Evolutionary conservation across 2,888 invertebrate species (phyloP).

Genomic region (Papilio elwesi): DNA sequence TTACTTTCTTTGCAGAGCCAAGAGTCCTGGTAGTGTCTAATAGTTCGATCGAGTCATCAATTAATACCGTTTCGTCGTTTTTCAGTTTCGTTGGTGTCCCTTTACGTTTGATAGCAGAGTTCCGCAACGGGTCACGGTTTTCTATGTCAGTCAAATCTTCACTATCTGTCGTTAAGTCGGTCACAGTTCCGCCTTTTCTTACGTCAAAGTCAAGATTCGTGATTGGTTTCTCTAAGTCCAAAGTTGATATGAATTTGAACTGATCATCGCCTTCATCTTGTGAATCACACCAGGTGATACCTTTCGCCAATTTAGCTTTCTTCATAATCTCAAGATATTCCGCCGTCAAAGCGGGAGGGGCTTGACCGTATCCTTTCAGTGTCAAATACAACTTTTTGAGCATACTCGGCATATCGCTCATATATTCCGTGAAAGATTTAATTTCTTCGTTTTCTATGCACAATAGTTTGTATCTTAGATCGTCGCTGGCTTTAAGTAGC

Average conservation of each 20-base stretch:
- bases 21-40: slow-evolving; percentile 64
- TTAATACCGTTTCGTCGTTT: slow-evolving; percentile 74
- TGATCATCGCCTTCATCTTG: slow-evolving; percentile 59
- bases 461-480: slow-evolving; percentile 63
- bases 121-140: slow-evolving; percentile 56
- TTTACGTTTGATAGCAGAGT: slow-evolving; percentile 65
- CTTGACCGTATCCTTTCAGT: slow-evolving; percentile 84
- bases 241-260: slow-evolving; percentile 66
- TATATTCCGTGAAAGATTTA: slow-evolving; percentile 77
- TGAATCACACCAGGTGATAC: slow-evolving; percentile 85
- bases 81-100: slow-evolving; percentile 71
- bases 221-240: slow-evolving; percentile 65
- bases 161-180: slow-evolving; percentile 66
- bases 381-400: slow-evolving; percentile 84
- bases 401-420: slow-evolving; percentile 79
- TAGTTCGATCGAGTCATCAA: slow-evolving; percentile 73
- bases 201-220: slow-evolving; percentile 48
- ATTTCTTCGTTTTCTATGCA: slow-evolving; percentile 79
- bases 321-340: slow-evolving; percentile 85
- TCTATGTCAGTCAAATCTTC: slow-evolving; percentile 70
- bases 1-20: slow-evolving; percentile 71
- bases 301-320: slow-evolving; percentile 83
- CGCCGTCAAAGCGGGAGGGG: slow-evolving; percentile 81
- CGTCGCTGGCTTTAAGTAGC: slow-evolving; percentile 70
- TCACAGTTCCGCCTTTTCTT: slow-evolving; percentile 47